Evolutionary conservation across 2,113 vertebrate species (phyloP), one percentile per base, ranked within the genome.

Genomic region (Dissostichus mawsoni): DNA sequence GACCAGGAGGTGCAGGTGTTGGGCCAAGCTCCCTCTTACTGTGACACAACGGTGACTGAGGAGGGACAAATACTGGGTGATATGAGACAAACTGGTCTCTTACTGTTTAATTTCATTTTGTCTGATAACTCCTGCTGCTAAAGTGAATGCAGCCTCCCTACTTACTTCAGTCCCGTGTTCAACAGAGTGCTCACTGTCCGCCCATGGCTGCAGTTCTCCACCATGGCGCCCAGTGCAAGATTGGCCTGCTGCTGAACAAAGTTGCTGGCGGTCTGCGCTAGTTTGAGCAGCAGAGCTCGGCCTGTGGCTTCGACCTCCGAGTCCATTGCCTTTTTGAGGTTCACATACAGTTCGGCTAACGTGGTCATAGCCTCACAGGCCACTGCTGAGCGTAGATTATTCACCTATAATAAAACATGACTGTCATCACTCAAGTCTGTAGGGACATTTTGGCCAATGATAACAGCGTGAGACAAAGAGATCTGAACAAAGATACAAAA

Each of bases 241-340:
- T 73, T 61, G 41, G 20, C 36, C 68, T 57, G n/a, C 53, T 57
- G 16, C 1, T 36, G 23, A 51, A 62, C 20, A 11, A 73, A 61
- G 25, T 3, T 18, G 8, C 20, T 62, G 2, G 45, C 51, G 2
- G 57, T 51, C 9, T 62, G 25, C 20, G 47, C 45, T 57, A 73
- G 47, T 41, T 73, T 73, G 10, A 73, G 18, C 25, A 73, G 57
- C 44, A 73, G 25, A 3, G 57, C 56, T 50, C 56, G 23, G 18
- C 45, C 47, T 51, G 70, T 51, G 5, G 11, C 4, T 17, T 50
- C 57, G 0, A 50, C 29, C 25, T 61, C 56, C 0, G 56, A 23
- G 25, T 72, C 45, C 45, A 61, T 61, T 11, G 14, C 12, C 57
- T 51, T 51, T 29, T 62, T 11, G 29, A 73, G 25, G 11, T 51